Percentiles rank a stretch among this genome's conserved stretches.
Conservation (phyloP, 2,888 invertebrate genomes). For the Synanthedon formicaeformis region DNA sequence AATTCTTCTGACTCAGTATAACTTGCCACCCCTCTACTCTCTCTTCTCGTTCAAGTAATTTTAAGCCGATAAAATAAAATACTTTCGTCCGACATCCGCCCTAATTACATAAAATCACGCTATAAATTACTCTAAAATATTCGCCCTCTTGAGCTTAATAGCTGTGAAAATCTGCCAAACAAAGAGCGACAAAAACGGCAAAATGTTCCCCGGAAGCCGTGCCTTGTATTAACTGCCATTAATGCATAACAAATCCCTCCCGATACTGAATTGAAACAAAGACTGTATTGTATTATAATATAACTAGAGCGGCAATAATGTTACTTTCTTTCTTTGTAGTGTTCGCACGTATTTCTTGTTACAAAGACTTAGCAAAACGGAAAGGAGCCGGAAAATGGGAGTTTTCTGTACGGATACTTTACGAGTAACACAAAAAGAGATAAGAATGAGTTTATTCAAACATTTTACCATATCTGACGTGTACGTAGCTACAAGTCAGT, state of each 20-base stretch:
- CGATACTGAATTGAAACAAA: constrained; percentile 18
- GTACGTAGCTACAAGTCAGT: constrained; percentile 14
- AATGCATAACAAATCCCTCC: constrained; percentile 36
- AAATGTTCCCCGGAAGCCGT: constrained; percentile 41
- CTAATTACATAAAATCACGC: constrained; percentile 57
- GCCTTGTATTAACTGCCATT: constrained; percentile 43
- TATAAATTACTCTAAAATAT: constrained; percentile 54
- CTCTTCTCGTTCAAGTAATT: constrained; percentile 56
- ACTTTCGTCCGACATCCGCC: constrained; percentile 48
- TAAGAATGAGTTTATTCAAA: constrained; percentile 33
- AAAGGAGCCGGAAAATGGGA: constrained; percentile 24
- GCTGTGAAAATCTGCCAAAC: constrained; percentile 45
- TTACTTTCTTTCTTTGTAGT: constrained; percentile 4
- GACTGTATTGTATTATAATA: constrained; percentile 1
- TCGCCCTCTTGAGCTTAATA: constrained; percentile 35
- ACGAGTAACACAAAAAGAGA: constrained; percentile 22
- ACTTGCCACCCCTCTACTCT: constrained; percentile 45
- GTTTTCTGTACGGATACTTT: constrained; percentile 19
- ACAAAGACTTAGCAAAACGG: constrained; percentile 6
- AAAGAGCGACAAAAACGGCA: constrained; percentile 42
- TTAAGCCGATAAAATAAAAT: constrained; percentile 66
- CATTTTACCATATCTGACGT: constrained; percentile 18
- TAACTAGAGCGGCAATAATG: background rate
- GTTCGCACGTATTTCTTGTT: constrained; percentile 9
- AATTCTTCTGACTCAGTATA: constrained; percentile 53